Base-by-base conservation (phyloP, 2,888 invertebrate genomes). In the Netelia inedita region DNA sequence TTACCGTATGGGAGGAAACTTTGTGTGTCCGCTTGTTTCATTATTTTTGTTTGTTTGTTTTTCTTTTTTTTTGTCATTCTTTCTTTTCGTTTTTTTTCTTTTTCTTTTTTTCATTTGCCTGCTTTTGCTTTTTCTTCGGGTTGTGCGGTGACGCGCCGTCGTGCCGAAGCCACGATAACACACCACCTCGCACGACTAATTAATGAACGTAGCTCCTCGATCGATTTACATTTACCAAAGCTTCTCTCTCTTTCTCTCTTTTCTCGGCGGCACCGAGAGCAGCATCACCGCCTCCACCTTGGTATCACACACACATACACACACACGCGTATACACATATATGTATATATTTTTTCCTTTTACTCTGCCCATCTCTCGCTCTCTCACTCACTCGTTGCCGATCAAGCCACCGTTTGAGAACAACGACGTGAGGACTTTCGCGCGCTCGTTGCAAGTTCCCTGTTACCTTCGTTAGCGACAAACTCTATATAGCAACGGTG, bases 141-240 rank as follows among this genome's bases (percentile, higher is more conserved):
- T 43, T 65, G 41, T 55, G 80, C 61, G 63, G 72, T 80, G 82
- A 83, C 83, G 86, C 83, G 86, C 76, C 84, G 88, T 89, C 88
- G 85, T 83, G 84, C 85, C 86, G 72, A 79, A 79, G 79, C 57
- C 72, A 86, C 85, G 88, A 86, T 86, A 88, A 89, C 90, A 89
- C 89, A 92, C 91, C 89, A 91, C 89, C 88, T 90, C 85, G 85
- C 86, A 86, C 90, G 93, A 93, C 93, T 93, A 93, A 93, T 93
- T 93, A 93, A 93, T 91, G 92, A 93, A 93, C 92, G 91, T 92
- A 89, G 89, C 92, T 90, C 85, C 82, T 79, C 90, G 90, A 92
- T 92, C 91, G 90, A 93, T 93, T 93, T 93, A 93, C 92, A 93
- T 93, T 93, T 92, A 93, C 92, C 87, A 88, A 90, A 90, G 85